Evolutionary conservation across 2,888 invertebrate genomes (phyloP).

Genomic region (Anagyrus pseudococci): DNA sequence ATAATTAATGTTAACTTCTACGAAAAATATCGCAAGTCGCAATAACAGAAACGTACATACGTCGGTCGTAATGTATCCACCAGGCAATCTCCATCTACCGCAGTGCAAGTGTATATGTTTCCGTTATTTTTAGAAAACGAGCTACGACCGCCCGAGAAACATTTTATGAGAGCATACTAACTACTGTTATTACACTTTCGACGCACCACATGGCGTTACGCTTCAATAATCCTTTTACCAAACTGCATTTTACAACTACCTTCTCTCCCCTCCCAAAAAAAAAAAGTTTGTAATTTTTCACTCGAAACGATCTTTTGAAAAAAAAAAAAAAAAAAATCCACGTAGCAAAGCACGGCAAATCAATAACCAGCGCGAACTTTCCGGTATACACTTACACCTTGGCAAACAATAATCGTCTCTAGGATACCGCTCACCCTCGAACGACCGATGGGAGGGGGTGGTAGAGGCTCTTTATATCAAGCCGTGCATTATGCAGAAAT

Average conservation of each 20-base stretch:
- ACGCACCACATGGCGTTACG: neutral
- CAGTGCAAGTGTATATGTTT: neutral
- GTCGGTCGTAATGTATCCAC: neutral
- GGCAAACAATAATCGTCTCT: too few species aligned
- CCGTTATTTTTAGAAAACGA: constrained; percentile 3
- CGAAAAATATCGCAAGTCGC: neutral
- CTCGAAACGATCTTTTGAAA: too few species aligned
- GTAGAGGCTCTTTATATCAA: constrained; percentile 10
- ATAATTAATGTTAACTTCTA: neutral
- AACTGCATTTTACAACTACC: too few species aligned
- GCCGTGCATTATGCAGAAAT: constrained; percentile 18
- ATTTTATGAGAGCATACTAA: neutral
- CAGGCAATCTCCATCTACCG: neutral
- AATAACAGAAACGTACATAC: neutral
- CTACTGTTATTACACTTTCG: neutral
- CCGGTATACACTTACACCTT: too few species aligned
- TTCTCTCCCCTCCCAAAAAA: too few species aligned
- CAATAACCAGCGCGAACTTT: too few species aligned
- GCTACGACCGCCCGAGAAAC: neutral
- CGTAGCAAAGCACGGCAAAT: too few species aligned
- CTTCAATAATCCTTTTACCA: too few species aligned
- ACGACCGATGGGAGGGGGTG: too few species aligned
- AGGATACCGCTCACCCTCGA: too few species aligned
- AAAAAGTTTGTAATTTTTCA: too few species aligned
- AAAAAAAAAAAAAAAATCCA: too few species aligned